A percentile compares a stretch with the other conserved stretches of the same genome.
phyloP scores from a whole-genome alignment of 2,797 vertebrate genomes.

The Phalanger gymnotis region DNA sequence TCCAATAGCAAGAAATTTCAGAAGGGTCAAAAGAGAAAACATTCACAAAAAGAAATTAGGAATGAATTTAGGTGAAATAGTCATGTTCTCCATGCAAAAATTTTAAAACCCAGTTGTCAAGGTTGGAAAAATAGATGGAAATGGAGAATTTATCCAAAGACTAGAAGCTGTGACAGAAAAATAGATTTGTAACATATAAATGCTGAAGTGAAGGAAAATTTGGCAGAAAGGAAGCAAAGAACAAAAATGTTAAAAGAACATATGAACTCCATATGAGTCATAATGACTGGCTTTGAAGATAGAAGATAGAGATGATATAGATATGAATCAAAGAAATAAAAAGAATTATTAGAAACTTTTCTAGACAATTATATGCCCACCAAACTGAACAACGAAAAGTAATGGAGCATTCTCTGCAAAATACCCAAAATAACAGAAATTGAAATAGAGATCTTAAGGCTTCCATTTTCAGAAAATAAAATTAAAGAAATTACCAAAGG shows the following conservation, averaged over 20 bases:
- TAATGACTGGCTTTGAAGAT: background rate
- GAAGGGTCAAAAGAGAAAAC: background rate
- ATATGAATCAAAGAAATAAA: too few species aligned
- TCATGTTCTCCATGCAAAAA: background rate
- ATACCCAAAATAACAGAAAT: background rate
- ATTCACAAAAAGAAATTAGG: background rate
- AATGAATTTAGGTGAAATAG: background rate
- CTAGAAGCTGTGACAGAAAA: background rate
- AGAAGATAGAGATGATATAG: background rate
- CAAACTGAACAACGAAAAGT: background rate
- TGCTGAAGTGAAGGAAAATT: background rate
- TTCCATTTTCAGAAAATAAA: background rate
- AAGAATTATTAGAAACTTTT: background rate
- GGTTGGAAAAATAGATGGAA: background rate
- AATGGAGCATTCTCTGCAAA: background rate
- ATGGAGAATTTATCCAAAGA: background rate
- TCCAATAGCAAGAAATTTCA: background rate
- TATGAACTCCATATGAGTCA: background rate
- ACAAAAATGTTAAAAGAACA: background rate
- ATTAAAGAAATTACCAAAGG: background rate
- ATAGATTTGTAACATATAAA: background rate
- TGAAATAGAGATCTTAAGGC: background rate
- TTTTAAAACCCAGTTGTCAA: background rate
- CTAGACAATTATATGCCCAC: background rate
- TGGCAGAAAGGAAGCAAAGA: background rate